phyloP scores from a whole-genome alignment of 2,113 vertebrate species.

The Notarius lentiginosus region DNA sequence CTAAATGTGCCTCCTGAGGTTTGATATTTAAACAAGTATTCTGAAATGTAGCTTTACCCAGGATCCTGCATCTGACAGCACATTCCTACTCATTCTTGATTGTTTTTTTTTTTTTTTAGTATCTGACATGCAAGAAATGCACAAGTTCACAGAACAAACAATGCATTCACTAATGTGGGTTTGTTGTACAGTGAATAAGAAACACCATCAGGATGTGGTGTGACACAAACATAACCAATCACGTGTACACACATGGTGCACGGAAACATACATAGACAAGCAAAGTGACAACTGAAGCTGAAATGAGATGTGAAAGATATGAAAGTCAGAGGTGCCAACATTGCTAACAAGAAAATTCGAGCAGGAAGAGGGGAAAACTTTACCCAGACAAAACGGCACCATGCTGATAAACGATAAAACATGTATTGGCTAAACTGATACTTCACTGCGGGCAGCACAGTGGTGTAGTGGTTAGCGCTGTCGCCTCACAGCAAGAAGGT shows the following conservation, averaged over 20 bases:
- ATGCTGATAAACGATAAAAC: background rate
- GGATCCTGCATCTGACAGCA: background rate
- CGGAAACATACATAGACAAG: background rate
- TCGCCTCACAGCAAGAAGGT: too few relatives aligned
- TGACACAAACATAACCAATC: background rate
- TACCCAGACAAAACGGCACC: background rate
- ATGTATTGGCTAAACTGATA: background rate
- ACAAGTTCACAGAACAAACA: conserved; percentile 11
- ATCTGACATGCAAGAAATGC: conserved; percentile 2
- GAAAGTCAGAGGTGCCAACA: background rate
- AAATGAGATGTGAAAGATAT: background rate
- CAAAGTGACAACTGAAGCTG: conserved; percentile 7
- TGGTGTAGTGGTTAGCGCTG: too few relatives aligned
- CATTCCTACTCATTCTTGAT: background rate
- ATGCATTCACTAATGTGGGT: background rate
- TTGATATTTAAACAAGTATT: background rate
- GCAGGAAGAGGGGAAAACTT: background rate
- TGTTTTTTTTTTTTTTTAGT: background rate
- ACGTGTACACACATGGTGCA: conserved; percentile 19
- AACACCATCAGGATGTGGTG: background rate
- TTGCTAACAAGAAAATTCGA: background rate
- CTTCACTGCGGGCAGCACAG: background rate
- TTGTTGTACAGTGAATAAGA: background rate
- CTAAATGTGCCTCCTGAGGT: background rate
- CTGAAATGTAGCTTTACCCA: background rate